Conservation (phyloP, 2,888 invertebrate species). For the Tipula unca region DNA sequence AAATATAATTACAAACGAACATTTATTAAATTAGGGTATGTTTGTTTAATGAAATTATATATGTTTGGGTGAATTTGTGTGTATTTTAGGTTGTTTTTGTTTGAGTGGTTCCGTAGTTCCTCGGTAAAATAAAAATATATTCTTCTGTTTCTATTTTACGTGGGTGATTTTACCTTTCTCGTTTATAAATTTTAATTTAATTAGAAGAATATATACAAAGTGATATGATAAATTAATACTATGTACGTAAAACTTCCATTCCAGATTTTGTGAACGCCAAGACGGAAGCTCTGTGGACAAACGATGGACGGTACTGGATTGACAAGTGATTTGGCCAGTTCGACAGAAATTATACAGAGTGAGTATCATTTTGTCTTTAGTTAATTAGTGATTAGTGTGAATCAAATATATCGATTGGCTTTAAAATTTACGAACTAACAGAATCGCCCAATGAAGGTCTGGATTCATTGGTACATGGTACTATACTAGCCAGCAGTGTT, state of each 20-base stretch:
- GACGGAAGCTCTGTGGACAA: neutral
- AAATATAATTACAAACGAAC: neutral
- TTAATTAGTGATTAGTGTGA: neutral
- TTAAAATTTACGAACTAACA: neutral
- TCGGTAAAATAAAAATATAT: neutral
- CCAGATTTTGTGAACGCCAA: neutral
- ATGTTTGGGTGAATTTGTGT: neutral
- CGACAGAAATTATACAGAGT: neutral
- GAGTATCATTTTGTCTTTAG: neutral
- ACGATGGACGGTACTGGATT: neutral
- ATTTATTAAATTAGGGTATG: neutral
- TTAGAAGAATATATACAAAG: neutral
- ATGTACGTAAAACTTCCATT: neutral
- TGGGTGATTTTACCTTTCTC: neutral
- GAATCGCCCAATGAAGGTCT: neutral
- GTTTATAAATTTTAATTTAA: neutral
- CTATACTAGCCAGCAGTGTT: neutral
- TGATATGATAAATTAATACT: neutral
- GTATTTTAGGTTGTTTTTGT: neutral
- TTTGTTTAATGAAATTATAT: neutral
- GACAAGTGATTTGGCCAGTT: neutral
- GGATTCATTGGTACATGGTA: neutral
- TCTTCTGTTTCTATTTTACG: neutral
- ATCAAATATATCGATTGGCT: neutral
- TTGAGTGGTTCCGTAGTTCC: neutral